A percentile compares a stretch with the other conserved stretches of the same genome.
These are phyloP conservation scores for Rutpela maculata DNA, from an alignment of 2,888 invertebrate species.

Conservation along the genomic window DNA sequence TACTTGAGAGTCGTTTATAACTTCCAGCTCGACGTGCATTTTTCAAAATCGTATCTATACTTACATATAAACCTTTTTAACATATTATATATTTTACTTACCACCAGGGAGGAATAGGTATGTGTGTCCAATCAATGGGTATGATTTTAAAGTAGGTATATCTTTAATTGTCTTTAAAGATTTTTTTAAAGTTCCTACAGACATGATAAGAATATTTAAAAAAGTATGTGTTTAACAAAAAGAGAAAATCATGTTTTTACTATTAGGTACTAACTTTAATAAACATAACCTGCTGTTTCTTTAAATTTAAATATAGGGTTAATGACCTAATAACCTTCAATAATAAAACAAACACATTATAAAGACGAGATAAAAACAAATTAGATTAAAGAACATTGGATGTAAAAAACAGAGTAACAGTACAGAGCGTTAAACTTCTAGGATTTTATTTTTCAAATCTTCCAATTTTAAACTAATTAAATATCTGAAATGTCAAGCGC, in stretches of 20 bases:
- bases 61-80: too few relatives aligned
- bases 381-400: not conserved
- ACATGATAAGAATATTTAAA: not conserved
- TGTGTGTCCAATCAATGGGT: conserved; percentile 69
- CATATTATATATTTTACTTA: conserved; percentile 53
- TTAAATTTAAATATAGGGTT: not conserved
- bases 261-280: too few relatives aligned
- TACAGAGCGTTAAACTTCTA: too few relatives aligned
- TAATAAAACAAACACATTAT: not conserved
- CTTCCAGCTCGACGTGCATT: too few relatives aligned
- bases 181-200: conserved; percentile 37
- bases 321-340: not conserved
- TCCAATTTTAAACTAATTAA: too few relatives aligned
- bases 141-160: conserved; percentile 64
- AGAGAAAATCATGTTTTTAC: too few relatives aligned
- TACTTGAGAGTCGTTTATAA: too few relatives aligned
- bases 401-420: too few relatives aligned
- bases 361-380: not conserved
- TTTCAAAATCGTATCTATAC: too few relatives aligned
- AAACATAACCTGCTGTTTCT: not conserved
- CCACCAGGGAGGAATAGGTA: conserved; percentile 70
- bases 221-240: too few relatives aligned
- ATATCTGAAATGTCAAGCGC: too few relatives aligned
- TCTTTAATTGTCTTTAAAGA: conserved; percentile 58
- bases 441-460: too few relatives aligned